A percentile compares a stretch with the other conserved stretches of the same genome.
Evolutionary conservation across 2,888 invertebrate genomes (phyloP).

Genomic region (Charanyca ferruginea): DNA sequence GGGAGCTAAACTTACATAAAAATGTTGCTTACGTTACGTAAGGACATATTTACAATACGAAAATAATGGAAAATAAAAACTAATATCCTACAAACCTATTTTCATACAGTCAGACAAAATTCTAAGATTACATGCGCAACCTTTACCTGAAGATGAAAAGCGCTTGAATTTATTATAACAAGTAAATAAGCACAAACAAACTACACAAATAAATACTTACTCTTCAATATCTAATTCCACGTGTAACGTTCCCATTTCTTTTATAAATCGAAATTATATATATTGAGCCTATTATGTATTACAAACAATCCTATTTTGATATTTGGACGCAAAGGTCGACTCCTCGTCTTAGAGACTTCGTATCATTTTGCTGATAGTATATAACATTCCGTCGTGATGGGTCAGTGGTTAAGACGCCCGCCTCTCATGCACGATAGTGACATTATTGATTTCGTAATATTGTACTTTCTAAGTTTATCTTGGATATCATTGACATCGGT

Average conservation of each 20-base stretch:
- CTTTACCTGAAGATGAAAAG: neutral
- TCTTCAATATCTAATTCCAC: conserved; percentile 19
- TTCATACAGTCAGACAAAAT: neutral
- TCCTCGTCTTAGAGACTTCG: conserved; percentile 19
- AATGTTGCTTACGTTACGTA: too few relatives aligned
- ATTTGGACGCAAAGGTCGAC: conserved; percentile 24
- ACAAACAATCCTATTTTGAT: conserved; percentile 24
- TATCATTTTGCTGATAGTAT: conserved; percentile 3
- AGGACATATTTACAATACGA: too few relatives aligned
- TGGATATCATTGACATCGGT: too few relatives aligned
- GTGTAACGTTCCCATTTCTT: neutral
- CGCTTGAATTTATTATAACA: neutral
- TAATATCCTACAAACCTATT: too few relatives aligned
- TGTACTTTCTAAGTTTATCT: too few relatives aligned
- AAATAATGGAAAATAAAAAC: too few relatives aligned
- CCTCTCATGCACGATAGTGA: too few relatives aligned
- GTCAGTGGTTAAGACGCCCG: too few relatives aligned
- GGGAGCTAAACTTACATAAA: too few relatives aligned
- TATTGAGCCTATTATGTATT: neutral
- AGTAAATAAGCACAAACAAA: conserved; percentile 6
- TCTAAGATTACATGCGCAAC: neutral
- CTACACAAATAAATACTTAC: neutral
- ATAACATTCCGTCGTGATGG: too few relatives aligned
- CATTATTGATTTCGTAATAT: too few relatives aligned
- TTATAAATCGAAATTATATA: neutral